Percentiles rank a stretch among this genome's conserved stretches.
Evolutionary conservation across 2,888 invertebrate genomes (phyloP).

Genomic region (Tinea semifulvella): DNA sequence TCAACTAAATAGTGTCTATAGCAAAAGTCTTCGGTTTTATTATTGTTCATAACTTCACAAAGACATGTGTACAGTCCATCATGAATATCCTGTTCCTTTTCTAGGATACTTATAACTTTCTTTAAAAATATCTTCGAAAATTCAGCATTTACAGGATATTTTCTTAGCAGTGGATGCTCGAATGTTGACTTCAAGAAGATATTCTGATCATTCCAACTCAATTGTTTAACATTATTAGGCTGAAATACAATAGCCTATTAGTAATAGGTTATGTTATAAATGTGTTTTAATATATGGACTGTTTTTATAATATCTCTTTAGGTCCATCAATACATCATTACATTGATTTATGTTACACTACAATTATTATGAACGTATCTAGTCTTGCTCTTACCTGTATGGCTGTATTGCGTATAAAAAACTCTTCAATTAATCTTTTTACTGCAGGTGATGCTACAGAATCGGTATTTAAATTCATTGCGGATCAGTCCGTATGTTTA

Average conservation of each 20-base stretch:
- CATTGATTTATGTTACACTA: no score
- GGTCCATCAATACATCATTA: no score
- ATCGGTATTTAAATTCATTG: neutral
- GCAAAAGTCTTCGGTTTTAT: conserved; percentile 39
- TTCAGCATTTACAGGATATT: conserved; percentile 68
- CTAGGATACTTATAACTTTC: conserved; percentile 66
- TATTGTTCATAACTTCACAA: conserved; percentile 56
- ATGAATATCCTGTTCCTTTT: conserved; percentile 65
- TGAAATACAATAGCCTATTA: no score
- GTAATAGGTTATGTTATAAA: no score
- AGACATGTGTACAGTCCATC: conserved; percentile 72
- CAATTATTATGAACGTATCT: no score
- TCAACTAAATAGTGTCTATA: conserved; percentile 72
- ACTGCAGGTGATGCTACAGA: neutral
- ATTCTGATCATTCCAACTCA: conserved; percentile 66
- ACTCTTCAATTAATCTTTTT: neutral
- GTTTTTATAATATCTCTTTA: no score
- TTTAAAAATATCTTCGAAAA: conserved; percentile 75
- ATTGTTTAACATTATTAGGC: conserved; percentile 30
- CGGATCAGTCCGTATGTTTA: no score
- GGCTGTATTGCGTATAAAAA: neutral
- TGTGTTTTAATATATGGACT: no score
- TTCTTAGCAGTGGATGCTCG: conserved; percentile 53
- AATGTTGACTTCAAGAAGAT: conserved; percentile 67
- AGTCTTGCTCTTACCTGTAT: neutral